Percentiles rank a stretch among this genome's conserved stretches.
Conservation (phyloP, 2,888 invertebrate genomes). For the Acrobasis suavella region DNA sequence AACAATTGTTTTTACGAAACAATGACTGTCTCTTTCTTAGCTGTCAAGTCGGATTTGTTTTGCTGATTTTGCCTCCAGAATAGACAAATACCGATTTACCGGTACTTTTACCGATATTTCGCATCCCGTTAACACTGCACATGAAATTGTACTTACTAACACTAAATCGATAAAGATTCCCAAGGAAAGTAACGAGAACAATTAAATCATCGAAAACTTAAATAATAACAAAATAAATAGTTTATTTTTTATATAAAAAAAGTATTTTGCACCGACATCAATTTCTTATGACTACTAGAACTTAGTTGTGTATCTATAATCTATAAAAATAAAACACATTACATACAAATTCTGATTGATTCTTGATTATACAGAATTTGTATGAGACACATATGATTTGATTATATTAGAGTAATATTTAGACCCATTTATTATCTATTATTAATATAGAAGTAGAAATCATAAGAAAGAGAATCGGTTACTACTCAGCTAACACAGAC, state of each 20-base stretch:
- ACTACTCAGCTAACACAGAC: conserved; percentile 63
- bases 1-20: too few relatives aligned
- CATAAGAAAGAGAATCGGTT: conserved; percentile 56
- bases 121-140: conserved; percentile 55
- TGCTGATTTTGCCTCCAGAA: conserved; percentile 7
- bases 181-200: conserved; percentile 80
- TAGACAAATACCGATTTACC: conserved; percentile 8
- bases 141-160: conserved; percentile 63
- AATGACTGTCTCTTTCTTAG: too few relatives aligned
- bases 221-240: conserved; percentile 81
- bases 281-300: conserved; percentile 46
- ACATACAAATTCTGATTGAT: conserved; percentile 16
- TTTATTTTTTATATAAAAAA: conserved; percentile 56
- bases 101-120: conserved; percentile 36
- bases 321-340: conserved; percentile 22
- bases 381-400: conserved; percentile 23
- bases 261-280: conserved; percentile 43
- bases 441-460: conserved; percentile 33
- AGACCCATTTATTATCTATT: conserved; percentile 18
- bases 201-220: conserved; percentile 80
- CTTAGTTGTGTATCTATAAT: conserved; percentile 11
- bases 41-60: background rate
- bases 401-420: conserved; percentile 18
- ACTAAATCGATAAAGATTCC: conserved; percentile 77
- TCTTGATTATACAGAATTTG: conserved; percentile 17